Base-by-base conservation (phyloP, 37 sponge, comb jelly and placozoan species). In the Geodia barretti region DNA sequence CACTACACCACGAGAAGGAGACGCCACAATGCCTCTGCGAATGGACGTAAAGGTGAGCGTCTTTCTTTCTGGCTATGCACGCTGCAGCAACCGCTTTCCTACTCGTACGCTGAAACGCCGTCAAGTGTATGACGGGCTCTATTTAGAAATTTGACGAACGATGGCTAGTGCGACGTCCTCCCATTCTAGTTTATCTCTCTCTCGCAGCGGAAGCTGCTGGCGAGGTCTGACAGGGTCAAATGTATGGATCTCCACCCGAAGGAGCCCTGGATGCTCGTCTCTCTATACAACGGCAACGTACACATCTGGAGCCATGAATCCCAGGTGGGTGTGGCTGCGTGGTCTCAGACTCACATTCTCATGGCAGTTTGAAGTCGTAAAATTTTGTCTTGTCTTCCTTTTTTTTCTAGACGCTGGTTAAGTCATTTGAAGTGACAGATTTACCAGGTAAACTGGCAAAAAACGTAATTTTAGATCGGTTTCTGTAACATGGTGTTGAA, bases 291-390 rank as follows among this genome's bases (percentile, higher is more conserved):
- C 67, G 99, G 99, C 17, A 93, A 96, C 73, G 91, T 98, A 0
- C 97, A 98, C 83, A 84, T 98, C 23, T 98, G 99, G 99, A 96
- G 95, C 85, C 84, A 98, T 61, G 99, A 98, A 41, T 83, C 92
- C 17, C 96, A 96, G 68, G 91, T 85, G 61, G 38, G 75, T 65
- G n/a, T 19, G 4, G 2, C 34, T 35, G 60, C 1, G 7, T 8
- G n/a, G 1, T 1, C 29, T 3, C 74, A 20, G 36, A 4, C 24
- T 60, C 28, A 24, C 38, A 19, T n/a, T n/a, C n/a, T n/a, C n/a
- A n/a, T n/a, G n/a, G n/a, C 60, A 68, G 5, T 58, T n/a, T 23
- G 29, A 1, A 24, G 54, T 47, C 54, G 54, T 47, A 14, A 47
- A 14, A 7, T 14, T 47, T 4, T 42, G 41, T 20, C 21, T 74